Evolutionary conservation across 1,140 invertebrate species (phyloP).

Genomic region (Agrilus planipennis): DNA sequence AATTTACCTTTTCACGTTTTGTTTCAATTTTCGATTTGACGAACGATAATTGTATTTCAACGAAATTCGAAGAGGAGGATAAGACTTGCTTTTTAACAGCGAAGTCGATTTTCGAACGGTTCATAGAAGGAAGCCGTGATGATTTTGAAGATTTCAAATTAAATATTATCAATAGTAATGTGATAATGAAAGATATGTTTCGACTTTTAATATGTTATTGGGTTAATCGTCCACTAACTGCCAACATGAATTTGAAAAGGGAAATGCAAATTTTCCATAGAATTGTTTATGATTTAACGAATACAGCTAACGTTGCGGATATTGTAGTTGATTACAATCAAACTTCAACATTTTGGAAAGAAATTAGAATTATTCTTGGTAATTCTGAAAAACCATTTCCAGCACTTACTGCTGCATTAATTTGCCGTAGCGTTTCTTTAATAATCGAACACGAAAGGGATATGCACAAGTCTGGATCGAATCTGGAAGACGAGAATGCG

Average conservation of each 20-base stretch:
- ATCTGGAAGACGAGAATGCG: slow-evolving; percentile 38
- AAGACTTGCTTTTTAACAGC: slow-evolving; percentile 38
- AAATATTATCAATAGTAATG: slow-evolving; percentile 31
- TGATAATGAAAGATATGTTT: slow-evolving; percentile 47
- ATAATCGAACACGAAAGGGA: slow-evolving; percentile 39
- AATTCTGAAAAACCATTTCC: slow-evolving; percentile 57
- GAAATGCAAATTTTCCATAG: slow-evolving; percentile 40
- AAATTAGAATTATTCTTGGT: slow-evolving; percentile 53
- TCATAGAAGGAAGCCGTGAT: slow-evolving; percentile 39
- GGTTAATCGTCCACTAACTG: slow-evolving; percentile 41
- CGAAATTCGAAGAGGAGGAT: slow-evolving; percentile 33
- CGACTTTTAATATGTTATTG: slow-evolving; percentile 53
- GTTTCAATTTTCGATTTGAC: slow-evolving; percentile 45
- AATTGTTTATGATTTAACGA: slow-evolving; percentile 35
- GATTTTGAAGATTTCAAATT: slow-evolving; percentile 33
- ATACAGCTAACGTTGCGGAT: slow-evolving; percentile 32
- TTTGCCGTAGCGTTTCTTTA: slow-evolving; percentile 59
- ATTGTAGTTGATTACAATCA: slow-evolving; percentile 46
- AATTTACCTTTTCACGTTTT: slow-evolving; percentile 32
- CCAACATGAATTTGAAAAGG: slow-evolving; percentile 35
- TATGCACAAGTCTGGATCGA: slow-evolving; percentile 26
- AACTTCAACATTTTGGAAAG: slow-evolving; percentile 62
- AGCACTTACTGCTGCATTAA: slow-evolving; percentile 60
- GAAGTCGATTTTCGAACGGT: slow-evolving; percentile 47
- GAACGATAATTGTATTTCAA: slow-evolving; percentile 24